Evolutionary conservation across 2,113 vertebrate species (phyloP), one percentile per base, ranked within the genome.

Genomic region (Erythrocercus mccallii): DNA sequence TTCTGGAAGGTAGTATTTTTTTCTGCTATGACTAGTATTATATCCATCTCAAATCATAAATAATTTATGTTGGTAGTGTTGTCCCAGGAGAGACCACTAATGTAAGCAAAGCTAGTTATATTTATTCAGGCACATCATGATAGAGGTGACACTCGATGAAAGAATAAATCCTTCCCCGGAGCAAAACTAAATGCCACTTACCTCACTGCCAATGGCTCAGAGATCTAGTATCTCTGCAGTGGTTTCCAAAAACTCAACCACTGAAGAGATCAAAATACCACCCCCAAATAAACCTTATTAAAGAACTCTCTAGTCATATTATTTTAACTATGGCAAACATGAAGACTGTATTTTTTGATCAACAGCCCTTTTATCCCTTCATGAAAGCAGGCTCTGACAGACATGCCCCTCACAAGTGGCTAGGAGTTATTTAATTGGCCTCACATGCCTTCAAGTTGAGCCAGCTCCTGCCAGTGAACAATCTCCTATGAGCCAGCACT

Each of bases 131-230:
- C 33, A 76, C 68, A 86, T 60, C 56, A 37, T 8, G 31, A 64
- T 56, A 92, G 47, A 95, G 56, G 83, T 90, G 86, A 93, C 88
- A 91, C 44, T 17, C 60, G 51, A 77, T 58, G 60, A 90, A 90
- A 81, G 68, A 70, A 73, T 44, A 86, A 94, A 81, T 37, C 71
- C 58, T 82, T 69, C 50, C 82, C 62, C 62, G 33, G 31, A 93
- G 81, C 66, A 85, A 88, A 95, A 70, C 66, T 92, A 92, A 90
- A 84, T 37, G 57, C 42, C 53, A 44, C 87, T 91, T 89, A 81
- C 66, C 22, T 94, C 54, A 61, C 38, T 82, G 47, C 42, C 85
- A 61, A 28, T 38, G 38, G 48, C 42, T 80, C 51, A 47, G 21
- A 69, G 48, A 73, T 53, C 30, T 20, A 62, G 0, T 12, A 51